Conservation (phyloP, 2,797 vertebrate genomes). For the Pipistrellus pipistrellus region DNA sequence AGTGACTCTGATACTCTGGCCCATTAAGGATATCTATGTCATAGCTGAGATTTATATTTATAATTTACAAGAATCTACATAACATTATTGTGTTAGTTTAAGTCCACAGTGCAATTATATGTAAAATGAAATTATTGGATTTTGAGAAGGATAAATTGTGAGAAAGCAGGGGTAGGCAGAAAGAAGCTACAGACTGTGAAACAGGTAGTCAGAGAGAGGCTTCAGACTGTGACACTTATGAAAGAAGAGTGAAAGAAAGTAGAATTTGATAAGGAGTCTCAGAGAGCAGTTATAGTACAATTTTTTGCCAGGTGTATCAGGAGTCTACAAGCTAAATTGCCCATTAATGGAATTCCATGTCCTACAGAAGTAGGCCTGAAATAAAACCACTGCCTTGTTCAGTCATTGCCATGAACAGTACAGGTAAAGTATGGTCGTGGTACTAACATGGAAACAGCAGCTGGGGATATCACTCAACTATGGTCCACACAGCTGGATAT, state of each 20-base stretch:
- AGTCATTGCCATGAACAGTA: neutral
- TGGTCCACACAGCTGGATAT: neutral
- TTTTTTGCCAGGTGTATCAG: neutral
- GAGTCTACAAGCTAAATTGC: neutral
- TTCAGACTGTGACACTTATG: neutral
- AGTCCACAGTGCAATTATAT: constrained; percentile 7
- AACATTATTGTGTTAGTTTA: constrained; percentile 1
- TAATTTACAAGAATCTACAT: neutral
- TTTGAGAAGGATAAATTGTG: neutral
- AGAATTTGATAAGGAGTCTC: neutral
- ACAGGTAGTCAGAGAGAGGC: neutral
- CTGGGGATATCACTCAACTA: neutral
- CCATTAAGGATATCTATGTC: neutral
- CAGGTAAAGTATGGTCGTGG: neutral
- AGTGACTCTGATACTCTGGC: neutral
- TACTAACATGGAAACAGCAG: neutral
- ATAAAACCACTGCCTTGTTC: neutral
- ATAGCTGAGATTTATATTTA: constrained; percentile 16
- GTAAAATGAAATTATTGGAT: constrained; percentile 6
- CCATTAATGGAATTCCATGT: neutral
- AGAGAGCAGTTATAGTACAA: neutral
- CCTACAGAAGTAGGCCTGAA: neutral
- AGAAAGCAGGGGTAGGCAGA: neutral
- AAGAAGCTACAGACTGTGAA: neutral
- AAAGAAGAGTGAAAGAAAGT: neutral